Conservation (phyloP, 1,140 invertebrate genomes). For the Notospermus geniculatus region DNA sequence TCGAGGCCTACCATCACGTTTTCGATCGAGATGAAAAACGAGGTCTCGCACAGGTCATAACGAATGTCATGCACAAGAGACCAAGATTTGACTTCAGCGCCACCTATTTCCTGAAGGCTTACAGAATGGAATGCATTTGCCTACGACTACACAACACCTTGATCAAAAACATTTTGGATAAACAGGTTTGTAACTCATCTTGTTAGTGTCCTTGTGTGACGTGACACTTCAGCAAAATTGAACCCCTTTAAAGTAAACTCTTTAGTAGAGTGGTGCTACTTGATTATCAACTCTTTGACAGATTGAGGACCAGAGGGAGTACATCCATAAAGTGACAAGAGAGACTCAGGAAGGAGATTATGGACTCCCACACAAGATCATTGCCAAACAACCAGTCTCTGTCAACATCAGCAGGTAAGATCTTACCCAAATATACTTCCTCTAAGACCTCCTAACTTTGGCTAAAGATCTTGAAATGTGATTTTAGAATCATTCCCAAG, state of each 20-base stretch:
- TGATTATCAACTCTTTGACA: slow-evolving; percentile 16
- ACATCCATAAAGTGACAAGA: slow-evolving; percentile 43
- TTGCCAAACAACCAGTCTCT: slow-evolving; percentile 51
- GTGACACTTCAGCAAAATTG: neutral
- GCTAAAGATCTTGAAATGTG: too few species aligned
- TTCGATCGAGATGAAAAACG: slow-evolving; percentile 53
- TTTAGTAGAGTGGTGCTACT: too few species aligned
- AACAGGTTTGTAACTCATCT: slow-evolving; percentile 36
- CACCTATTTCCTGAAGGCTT: slow-evolving; percentile 47
- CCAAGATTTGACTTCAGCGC: slow-evolving; percentile 48
- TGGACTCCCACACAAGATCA: slow-evolving; percentile 47
- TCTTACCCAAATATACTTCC: too few species aligned
- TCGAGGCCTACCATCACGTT: slow-evolving; percentile 54
- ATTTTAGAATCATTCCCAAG: too few species aligned
- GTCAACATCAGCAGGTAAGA: slow-evolving; percentile 51
- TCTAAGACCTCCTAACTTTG: too few species aligned
- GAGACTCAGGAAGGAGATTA: slow-evolving; percentile 37
- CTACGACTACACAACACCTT: slow-evolving; percentile 40
- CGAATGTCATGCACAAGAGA: slow-evolving; percentile 47
- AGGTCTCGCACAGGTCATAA: slow-evolving; percentile 49
- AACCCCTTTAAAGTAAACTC: too few species aligned
- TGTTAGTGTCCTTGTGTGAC: neutral
- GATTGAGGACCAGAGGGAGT: slow-evolving; percentile 50
- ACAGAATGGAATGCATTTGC: slow-evolving; percentile 45
- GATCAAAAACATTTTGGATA: slow-evolving; percentile 47